These are phyloP conservation scores for Triplophysa yarkandensis DNA, from an alignment of 2,797 vertebrate species.

Conservation along the genomic window DNA sequence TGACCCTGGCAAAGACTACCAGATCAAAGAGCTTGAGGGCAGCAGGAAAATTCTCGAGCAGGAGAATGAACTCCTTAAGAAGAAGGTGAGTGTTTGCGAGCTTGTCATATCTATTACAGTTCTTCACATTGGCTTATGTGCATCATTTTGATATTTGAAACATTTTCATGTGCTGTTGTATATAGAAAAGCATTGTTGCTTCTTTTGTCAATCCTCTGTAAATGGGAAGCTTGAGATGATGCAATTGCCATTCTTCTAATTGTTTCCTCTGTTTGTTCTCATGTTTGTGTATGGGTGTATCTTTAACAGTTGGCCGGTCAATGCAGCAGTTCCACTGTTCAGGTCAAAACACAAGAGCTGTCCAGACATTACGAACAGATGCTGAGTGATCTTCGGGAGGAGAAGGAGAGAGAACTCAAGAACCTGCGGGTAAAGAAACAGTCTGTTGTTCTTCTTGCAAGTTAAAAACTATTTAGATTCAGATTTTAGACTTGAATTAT, in stretches of 20 bases:
- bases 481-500: background rate
- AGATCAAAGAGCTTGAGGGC: conserved; percentile 87
- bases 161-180: background rate
- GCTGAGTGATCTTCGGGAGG: conserved; percentile 78
- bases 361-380: conserved; percentile 87
- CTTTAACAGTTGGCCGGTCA: conserved; percentile 74
- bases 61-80: conserved; percentile 85
- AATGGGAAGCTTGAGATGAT: background rate
- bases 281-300: background rate
- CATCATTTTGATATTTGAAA: too few species aligned
- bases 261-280: background rate
- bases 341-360: conserved; percentile 85
- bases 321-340: conserved; percentile 71
- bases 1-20: conserved; percentile 81
- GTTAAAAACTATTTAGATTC: too few species aligned
- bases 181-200: background rate
- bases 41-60: conserved; percentile 83
- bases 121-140: too few species aligned
- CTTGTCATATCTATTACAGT: too few species aligned
- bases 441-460: background rate
- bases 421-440: conserved; percentile 77
- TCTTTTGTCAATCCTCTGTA: background rate
- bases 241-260: background rate
- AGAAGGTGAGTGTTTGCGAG: conserved; percentile 82
- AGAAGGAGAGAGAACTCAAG: conserved; percentile 89